Evolutionary conservation across 2,888 invertebrate genomes (phyloP).

Genomic region (Mythimna loreyi): DNA sequence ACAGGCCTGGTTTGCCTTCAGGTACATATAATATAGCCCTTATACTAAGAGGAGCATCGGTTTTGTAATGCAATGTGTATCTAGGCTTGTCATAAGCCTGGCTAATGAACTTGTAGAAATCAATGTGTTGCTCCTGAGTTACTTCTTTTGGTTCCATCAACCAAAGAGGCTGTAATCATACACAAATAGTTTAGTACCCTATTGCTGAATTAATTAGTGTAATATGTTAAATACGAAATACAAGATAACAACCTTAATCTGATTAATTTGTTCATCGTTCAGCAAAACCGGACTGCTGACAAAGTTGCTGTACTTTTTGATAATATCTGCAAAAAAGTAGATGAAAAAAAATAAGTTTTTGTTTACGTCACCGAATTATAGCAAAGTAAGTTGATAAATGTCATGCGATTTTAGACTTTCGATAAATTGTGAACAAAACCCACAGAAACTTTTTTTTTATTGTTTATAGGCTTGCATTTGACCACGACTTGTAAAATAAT

Average conservation of each 20-base stretch:
- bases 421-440: background rate
- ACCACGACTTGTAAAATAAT: background rate
- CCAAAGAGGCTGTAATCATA: slow-evolving; percentile 95
- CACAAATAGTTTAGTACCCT: slow-evolving; percentile 3
- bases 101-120: slow-evolving; percentile 97
- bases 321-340: slow-evolving; percentile 92
- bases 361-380: background rate
- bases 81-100: slow-evolving; percentile 97
- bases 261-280: slow-evolving; percentile 97
- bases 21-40: slow-evolving; percentile 98
- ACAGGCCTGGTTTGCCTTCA: slow-evolving; percentile 97
- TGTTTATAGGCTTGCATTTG: too few relatives aligned
- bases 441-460: too few relatives aligned
- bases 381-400: background rate
- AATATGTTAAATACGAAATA: background rate
- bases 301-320: slow-evolving; percentile 99
- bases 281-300: slow-evolving; percentile 98
- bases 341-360: background rate
- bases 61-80: slow-evolving; percentile 97
- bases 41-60: slow-evolving; percentile 97
- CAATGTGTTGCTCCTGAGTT: slow-evolving; percentile 95
- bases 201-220: background rate
- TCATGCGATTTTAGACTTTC: background rate
- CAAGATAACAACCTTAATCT: slow-evolving; percentile 92
- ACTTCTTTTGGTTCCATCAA: slow-evolving; percentile 97